Conservation (phyloP, 2,797 vertebrate genomes). For the Pseudotriccus pelzelni region DNA sequence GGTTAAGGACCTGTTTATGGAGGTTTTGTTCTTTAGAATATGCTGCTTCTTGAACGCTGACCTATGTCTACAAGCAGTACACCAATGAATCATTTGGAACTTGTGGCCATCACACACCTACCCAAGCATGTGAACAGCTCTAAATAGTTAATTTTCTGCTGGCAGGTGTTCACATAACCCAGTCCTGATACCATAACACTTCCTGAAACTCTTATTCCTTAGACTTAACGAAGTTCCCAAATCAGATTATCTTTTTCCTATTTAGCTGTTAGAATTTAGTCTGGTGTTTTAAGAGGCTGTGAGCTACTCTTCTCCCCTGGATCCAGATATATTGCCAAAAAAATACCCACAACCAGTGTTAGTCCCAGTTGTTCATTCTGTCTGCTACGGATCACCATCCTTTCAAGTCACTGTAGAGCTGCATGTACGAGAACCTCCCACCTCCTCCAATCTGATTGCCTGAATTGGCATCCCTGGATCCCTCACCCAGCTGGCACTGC, state of each 20-base stretch:
- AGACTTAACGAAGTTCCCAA: not conserved
- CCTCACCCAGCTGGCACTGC: not conserved
- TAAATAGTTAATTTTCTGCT: not conserved
- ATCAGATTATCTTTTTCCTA: not conserved
- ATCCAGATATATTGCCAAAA: not conserved
- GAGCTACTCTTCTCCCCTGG: not conserved
- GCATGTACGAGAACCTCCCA: not conserved
- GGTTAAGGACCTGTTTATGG: not conserved
- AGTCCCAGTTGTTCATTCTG: not conserved
- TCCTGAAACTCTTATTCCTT: not conserved
- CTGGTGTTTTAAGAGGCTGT: not conserved
- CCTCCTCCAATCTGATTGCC: not conserved
- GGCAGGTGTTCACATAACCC: not conserved
- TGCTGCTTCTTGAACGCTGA: not conserved
- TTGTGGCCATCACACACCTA: not conserved
- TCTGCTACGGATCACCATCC: not conserved
- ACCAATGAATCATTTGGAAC: not conserved
- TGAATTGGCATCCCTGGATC: not conserved
- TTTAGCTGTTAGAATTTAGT: not conserved
- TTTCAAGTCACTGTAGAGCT: not conserved
- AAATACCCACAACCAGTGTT: not conserved
- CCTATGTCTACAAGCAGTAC: not conserved
- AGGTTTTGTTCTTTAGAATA: not conserved
- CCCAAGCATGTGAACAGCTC: not conserved
- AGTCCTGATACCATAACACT: not conserved